phyloP scores from a whole-genome alignment of 2,888 invertebrate genomes.

The Coelinius sp. region DNA sequence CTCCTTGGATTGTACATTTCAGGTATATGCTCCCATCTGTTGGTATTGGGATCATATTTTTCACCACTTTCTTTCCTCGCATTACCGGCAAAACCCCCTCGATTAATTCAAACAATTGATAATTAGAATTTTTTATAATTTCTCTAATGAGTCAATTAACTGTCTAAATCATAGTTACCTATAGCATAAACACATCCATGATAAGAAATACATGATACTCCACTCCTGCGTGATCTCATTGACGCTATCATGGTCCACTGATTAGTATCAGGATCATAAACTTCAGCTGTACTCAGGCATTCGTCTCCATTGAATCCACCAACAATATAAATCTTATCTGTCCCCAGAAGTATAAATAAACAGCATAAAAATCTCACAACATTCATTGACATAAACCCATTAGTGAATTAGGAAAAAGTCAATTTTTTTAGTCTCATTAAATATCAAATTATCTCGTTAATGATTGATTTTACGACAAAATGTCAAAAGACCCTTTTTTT shows the following conservation, averaged over 20 bases:
- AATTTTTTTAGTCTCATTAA: no score
- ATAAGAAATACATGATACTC: conserved; percentile 91
- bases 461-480: no score
- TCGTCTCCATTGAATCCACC: conserved; percentile 95
- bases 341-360: no score
- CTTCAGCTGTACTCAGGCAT: conserved; percentile 87
- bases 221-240: conserved; percentile 90
- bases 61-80: conserved; percentile 92
- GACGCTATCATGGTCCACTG: conserved; percentile 86
- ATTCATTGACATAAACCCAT: no score
- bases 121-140: neutral
- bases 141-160: neutral
- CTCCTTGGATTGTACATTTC: conserved; percentile 94
- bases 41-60: conserved; percentile 83
- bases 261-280: conserved; percentile 83
- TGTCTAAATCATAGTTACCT: conserved; percentile 60
- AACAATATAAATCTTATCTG: conserved; percentile 84
- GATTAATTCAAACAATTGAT: neutral
- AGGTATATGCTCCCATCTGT: conserved; percentile 86
- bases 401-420: neutral
- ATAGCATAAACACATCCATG: conserved; percentile 80
- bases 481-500: no score
- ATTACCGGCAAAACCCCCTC: conserved; percentile 92
- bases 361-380: no score
- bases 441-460: no score